Percentiles rank a stretch among this genome's conserved stretches.
These are phyloP conservation scores for Pycnonotus jocosus DNA, from an alignment of 2,113 vertebrate species.

Conservation along the genomic window DNA sequence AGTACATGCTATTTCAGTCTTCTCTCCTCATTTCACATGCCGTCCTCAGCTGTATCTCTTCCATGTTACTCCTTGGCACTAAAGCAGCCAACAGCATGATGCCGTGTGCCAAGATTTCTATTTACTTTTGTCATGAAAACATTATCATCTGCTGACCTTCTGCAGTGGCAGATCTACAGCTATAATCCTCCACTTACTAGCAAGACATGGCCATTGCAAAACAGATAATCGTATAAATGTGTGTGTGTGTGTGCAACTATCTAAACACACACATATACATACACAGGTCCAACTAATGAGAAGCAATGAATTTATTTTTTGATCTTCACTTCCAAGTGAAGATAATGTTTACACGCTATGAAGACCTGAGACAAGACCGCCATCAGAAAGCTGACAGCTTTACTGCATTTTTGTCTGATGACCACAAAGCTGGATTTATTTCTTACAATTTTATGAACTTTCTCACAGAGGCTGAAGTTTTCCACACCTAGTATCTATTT, in stretches of 20 bases:
- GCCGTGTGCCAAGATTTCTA: neutral
- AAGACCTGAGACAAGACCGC: neutral
- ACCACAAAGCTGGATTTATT: neutral
- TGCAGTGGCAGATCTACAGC: neutral
- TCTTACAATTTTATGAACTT: neutral
- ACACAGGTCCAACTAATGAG: rapidly evolving
- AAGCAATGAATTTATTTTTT: neutral
- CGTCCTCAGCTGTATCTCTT: neutral
- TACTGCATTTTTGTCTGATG: neutral
- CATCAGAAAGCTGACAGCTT: neutral
- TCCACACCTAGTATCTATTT: neutral
- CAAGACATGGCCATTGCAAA: neutral
- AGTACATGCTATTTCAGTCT: neutral
- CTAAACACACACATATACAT: neutral
- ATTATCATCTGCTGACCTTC: neutral
- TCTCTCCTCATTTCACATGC: neutral
- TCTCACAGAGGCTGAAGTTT: neutral
- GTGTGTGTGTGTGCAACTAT: rapidly evolving
- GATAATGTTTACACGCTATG: neutral
- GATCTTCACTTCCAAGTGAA: neutral
- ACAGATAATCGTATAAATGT: neutral
- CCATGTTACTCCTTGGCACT: neutral
- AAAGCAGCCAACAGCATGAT: neutral
- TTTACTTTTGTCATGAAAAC: neutral
- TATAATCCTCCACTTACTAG: neutral